phyloP scores from a whole-genome alignment of 23 tunicate genomes.

The Phallusia fumigata region DNA sequence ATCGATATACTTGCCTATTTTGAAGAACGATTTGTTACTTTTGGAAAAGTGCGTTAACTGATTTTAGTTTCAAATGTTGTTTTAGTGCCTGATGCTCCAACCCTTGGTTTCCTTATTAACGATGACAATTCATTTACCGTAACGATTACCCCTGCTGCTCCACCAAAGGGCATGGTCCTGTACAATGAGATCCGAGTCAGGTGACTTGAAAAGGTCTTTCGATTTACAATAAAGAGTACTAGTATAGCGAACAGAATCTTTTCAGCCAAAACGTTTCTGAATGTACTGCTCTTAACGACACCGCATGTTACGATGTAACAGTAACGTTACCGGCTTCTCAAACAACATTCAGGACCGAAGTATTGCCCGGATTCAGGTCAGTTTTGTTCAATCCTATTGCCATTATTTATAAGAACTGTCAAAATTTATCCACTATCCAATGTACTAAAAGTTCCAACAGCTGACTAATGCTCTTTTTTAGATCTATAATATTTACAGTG shows the following conservation, averaged over 20 bases:
- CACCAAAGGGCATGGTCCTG: background rate
- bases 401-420: too few species aligned
- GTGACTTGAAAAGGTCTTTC: background rate
- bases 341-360: background rate
- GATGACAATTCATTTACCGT: background rate
- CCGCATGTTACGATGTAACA: background rate
- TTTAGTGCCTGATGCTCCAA: background rate
- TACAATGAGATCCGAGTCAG: background rate
- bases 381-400: too few species aligned
- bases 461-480: background rate
- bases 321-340: background rate
- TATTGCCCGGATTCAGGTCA: background rate
- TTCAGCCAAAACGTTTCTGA: background rate
- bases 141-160: background rate
- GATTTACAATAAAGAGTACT: too few species aligned
- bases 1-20: too few species aligned
- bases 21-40: too few species aligned
- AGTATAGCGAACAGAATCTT: background rate
- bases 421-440: too few species aligned
- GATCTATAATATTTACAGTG: background rate
- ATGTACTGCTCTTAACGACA: background rate
- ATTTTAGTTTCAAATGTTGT: background rate
- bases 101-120: background rate
- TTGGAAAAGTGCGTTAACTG: too few species aligned
- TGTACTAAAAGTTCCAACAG: too few species aligned